Conservation (phyloP, 2,888 invertebrate species). For the Melanargia galathea region DNA sequence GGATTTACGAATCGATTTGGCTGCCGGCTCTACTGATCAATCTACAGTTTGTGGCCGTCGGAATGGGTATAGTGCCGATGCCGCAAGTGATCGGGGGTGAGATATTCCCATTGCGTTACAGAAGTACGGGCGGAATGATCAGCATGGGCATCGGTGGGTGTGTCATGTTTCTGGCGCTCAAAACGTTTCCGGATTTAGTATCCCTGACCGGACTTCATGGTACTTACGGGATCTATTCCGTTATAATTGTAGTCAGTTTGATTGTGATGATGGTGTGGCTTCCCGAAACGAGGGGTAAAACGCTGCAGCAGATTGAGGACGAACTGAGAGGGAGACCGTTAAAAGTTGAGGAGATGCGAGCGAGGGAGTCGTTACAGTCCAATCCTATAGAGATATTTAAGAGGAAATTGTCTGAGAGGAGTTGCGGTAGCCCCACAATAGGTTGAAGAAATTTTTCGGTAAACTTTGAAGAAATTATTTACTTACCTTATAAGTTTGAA, state of each 20-base stretch:
- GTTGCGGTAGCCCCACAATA: conserved; percentile 45
- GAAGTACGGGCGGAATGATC: conserved; percentile 84
- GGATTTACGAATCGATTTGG: conserved; percentile 63
- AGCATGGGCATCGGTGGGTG: conserved; percentile 80
- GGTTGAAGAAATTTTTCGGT: not conserved
- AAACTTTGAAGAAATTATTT: not conserved
- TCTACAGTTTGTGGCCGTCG: conserved; percentile 79
- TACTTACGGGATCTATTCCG: conserved; percentile 82
- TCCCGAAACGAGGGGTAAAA: conserved; percentile 85
- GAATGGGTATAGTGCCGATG: conserved; percentile 83
- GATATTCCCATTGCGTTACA: conserved; percentile 83
- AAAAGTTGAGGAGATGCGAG: conserved; percentile 52
- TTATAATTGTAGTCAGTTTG: conserved; percentile 74
- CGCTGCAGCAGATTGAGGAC: conserved; percentile 85
- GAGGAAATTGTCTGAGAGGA: conserved; percentile 53
- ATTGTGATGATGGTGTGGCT: conserved; percentile 78
- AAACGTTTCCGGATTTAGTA: conserved; percentile 81
- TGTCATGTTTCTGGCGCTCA: conserved; percentile 83
- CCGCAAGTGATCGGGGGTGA: conserved; percentile 88
- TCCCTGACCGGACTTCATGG: conserved; percentile 75
- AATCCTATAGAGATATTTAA: conserved; percentile 55
- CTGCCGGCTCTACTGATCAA: conserved; percentile 75
- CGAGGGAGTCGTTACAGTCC: conserved; percentile 52
- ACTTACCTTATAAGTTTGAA: not conserved
- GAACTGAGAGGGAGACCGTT: conserved; percentile 65